Evolutionary conservation across 2,888 invertebrate species (phyloP), one percentile per base, ranked within the genome.

Genomic region (Cantharis nigra): DNA sequence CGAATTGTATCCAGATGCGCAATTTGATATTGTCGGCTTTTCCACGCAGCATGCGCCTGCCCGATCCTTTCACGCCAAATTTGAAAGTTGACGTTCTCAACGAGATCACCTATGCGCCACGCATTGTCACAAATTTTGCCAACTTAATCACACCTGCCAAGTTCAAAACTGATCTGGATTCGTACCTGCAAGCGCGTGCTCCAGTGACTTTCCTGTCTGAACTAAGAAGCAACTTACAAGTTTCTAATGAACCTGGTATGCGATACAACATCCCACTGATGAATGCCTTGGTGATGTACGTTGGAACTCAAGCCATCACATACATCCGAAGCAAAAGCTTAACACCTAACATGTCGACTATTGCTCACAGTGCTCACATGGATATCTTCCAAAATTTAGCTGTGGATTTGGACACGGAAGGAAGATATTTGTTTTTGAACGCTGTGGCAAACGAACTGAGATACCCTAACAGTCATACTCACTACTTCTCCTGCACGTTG

Each of bases 331-430:
- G 93, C 84, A 98, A 98, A 89, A 95, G 96, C 69, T 94, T 95
- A 84, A 95, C 96, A 1, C 98, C 98, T 0, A 98, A 95, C 86
- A 98, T 98, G 94, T 94, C 97, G 67, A 98, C 98, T n/a, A 98
- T 99, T 81, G 97, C 98, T 1, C 98, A 99, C 88, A 98, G 98
- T 33, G 96, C 99, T 0, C 99, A 98, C 88, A 99, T 99, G 98
- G 99, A 99, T 88, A 99, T 99, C 83, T 99, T 99, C 92, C 99
- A 99, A 90, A 99, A 98, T 90, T 92, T 99, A 83, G 98, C 98
- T 0, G 98, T 99, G 0, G 98, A 98, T 89, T 92, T 99, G 80
- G 99, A 99, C 88, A 98, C 96, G 11, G 99, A 99, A 90, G 99
- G 98, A 88, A 94, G 98, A 69, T 99, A 99, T 88, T 90, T 99